Percentiles rank a stretch among this genome's conserved stretches.
Conservation (phyloP, 2,888 invertebrate genomes). For the Colletes collaris region DNA sequence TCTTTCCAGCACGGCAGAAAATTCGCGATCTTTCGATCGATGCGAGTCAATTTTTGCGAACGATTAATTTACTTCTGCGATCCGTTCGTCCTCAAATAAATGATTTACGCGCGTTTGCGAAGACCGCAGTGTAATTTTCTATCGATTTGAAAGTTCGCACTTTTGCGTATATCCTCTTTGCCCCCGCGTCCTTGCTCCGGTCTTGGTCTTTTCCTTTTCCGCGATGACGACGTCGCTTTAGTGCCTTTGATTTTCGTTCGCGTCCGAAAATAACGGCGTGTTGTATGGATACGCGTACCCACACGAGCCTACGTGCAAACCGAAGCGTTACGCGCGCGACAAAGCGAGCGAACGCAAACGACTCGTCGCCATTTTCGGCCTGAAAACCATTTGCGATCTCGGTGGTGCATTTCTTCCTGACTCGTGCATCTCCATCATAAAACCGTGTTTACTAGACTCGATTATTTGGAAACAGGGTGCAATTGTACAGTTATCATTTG, state of each 20-base stretch:
- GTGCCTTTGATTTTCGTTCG: conserved; percentile 66
- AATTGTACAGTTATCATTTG: no score
- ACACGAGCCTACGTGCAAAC: conserved; percentile 9
- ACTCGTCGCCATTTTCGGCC: no score
- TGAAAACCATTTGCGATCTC: no score
- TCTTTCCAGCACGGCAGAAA: no score
- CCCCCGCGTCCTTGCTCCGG: conserved; percentile 41
- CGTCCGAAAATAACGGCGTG: conserved; percentile 67
- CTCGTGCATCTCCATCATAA: no score
- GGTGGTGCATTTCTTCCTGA: no score
- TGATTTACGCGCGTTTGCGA: no score
- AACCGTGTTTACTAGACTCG: no score
- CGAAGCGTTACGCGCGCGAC: conserved; percentile 31
- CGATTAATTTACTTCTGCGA: no score
- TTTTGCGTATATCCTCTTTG: neutral
- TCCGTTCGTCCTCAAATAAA: neutral
- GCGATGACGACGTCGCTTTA: conserved; percentile 64
- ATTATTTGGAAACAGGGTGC: no score
- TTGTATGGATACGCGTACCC: conserved; percentile 42
- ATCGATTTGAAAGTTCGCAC: conserved; percentile 6
- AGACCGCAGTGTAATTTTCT: neutral
- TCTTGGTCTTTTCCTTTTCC: conserved; percentile 32
- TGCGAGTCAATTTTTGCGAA: no score
- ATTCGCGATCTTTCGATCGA: no score
- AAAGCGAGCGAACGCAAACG: conserved; percentile 26